Base-by-base conservation (phyloP, 2,797 vertebrate species). In the Pithecia hirsuta region DNA sequence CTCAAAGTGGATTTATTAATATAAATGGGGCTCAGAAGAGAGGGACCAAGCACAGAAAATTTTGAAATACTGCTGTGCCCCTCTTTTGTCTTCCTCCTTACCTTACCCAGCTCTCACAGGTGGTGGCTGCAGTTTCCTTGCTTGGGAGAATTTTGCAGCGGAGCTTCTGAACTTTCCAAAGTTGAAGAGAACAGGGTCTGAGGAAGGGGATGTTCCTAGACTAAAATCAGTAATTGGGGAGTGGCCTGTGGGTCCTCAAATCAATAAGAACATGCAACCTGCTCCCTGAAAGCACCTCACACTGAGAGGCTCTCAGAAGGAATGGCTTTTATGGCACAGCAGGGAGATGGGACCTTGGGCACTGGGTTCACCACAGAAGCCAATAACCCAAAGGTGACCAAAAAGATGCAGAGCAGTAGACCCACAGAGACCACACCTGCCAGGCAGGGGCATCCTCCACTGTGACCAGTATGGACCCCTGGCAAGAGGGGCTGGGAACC, bases 1-100 rank as follows among this genome's bases (percentile, higher is more conserved):
- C 46, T 86, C 46, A n/a, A 50, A 70, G 36, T 44, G 4, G 76
- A 4, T 88, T 88, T 70, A 41, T 9, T 44, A 41, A n/a, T 39
- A 22, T 55, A 36, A 61, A 67, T 44, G 41, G 30, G n/a, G 59
- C 48, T 87, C 57, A 70, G 78, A 44, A 78, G 88, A 59, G 50
- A 50, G 7, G 12, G 26, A 15, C 11, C 33, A 12, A 24, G 44
- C 33, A 33, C 64, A 55, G 36, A 15, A 13, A 61, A 36, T n/a
- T 15, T 2, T 61, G 64, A 59, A 41, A 14, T 41, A 64, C 12
- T 15, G 4, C n/a, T 0, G 0, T 8, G 26, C 9, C 15, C 24
- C 50, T n/a, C n/a, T n/a, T 13, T 36, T 36, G 61, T 67, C 55
- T 80, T 57, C 11, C n/a, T 41, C 39, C 41, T 70, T 50, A 70